These are phyloP conservation scores for Mermis nigrescens DNA, from an alignment of 2,888 invertebrate species.

Conservation along the genomic window DNA sequence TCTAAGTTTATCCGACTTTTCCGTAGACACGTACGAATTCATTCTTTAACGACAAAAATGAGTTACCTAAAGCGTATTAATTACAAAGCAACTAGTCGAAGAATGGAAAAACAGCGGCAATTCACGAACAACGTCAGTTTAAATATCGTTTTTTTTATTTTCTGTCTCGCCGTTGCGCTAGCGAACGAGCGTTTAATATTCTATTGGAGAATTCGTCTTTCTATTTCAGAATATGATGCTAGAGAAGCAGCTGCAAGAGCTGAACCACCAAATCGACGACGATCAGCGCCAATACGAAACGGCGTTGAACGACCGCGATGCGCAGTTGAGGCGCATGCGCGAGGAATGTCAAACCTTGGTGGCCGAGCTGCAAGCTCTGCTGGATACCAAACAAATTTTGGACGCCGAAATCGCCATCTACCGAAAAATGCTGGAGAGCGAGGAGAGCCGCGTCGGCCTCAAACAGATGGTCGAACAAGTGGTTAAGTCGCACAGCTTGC, in stretches of 20 bases:
- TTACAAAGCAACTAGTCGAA: too few species aligned
- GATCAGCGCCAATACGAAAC: slow-evolving; percentile 37
- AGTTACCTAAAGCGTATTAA: too few species aligned
- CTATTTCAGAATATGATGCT: slow-evolving; percentile 35
- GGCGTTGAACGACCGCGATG: slow-evolving; percentile 33
- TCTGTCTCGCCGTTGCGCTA: too few species aligned
- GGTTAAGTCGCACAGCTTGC: slow-evolving; percentile 28
- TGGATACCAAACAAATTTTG: slow-evolving; percentile 40
- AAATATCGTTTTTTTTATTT: neutral
- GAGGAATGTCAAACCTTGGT: slow-evolving; percentile 35
- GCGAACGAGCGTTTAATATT: too few species aligned
- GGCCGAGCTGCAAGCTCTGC: slow-evolving; percentile 30
- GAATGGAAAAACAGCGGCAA: too few species aligned
- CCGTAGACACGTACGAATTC: too few species aligned
- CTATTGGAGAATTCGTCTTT: slow-evolving; percentile 1
- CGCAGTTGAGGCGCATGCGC: slow-evolving; percentile 32
- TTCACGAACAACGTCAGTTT: too few species aligned
- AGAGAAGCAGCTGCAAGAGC: slow-evolving; percentile 37
- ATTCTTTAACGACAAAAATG: too few species aligned
- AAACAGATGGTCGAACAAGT: slow-evolving; percentile 32
- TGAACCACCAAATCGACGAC: slow-evolving; percentile 37
- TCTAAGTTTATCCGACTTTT: too few species aligned
- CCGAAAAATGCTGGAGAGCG: slow-evolving; percentile 40
- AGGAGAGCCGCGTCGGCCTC: slow-evolving; percentile 37
- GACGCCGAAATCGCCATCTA: slow-evolving; percentile 42